These are phyloP conservation scores for Ecdyonurus torrentis DNA, from an alignment of 2,888 invertebrate species.

Conservation along the genomic window DNA sequence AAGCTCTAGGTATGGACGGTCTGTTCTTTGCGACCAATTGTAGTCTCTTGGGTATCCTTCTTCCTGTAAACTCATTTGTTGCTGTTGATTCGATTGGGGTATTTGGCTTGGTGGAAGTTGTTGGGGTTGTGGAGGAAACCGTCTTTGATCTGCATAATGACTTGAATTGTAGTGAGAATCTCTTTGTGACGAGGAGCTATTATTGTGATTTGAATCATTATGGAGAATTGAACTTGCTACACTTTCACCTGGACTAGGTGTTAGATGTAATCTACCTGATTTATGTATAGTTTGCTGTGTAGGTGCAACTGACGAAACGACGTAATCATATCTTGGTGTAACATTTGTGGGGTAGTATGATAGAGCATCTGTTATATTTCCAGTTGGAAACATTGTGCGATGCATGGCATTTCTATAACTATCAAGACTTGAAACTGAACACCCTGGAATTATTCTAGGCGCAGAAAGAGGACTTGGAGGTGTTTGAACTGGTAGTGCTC, in stretches of 20 bases:
- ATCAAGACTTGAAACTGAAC: conserved; percentile 42
- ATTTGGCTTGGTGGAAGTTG: not conserved
- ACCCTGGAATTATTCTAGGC: conserved; percentile 21
- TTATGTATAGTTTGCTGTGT: not conserved
- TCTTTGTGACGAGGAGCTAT: conserved; percentile 4
- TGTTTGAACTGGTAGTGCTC: conserved; percentile 3
- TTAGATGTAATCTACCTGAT: conserved; percentile 6
- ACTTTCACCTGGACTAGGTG: conserved; percentile 16
- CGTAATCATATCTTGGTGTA: conserved; percentile 20
- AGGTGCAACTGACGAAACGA: not conserved
- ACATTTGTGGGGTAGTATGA: conserved; percentile 61
- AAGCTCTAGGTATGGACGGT: conserved; percentile 27
- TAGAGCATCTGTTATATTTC: conserved; percentile 56
- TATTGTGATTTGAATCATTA: too few species aligned
- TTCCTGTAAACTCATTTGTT: conserved; percentile 6
- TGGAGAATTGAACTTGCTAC: not conserved
- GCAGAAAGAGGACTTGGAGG: conserved; percentile 7
- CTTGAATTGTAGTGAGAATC: conserved; percentile 3
- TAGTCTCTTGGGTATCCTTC: conserved; percentile 11
- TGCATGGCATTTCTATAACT: conserved; percentile 45
- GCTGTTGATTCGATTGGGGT: not conserved
- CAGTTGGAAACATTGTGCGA: conserved; percentile 50
- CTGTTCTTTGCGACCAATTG: conserved; percentile 21
- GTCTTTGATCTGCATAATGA: conserved; percentile 8
- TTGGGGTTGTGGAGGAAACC: conserved; percentile 7